Evolutionary conservation across 2,113 vertebrate species (phyloP).

Genomic region (Tachuris rubrigastra): DNA sequence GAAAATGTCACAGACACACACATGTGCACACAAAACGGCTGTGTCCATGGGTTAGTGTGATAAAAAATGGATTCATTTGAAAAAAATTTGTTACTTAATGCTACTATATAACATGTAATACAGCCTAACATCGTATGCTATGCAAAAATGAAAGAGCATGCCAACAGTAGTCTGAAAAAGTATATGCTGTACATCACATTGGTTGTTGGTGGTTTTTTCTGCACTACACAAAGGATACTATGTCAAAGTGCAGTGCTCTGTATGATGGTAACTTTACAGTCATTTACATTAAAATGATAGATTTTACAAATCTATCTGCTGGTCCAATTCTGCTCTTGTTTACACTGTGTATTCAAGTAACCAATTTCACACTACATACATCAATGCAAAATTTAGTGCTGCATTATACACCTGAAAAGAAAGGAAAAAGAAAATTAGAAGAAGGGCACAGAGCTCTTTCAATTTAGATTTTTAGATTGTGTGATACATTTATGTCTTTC

Average conservation of each 20-base stretch:
- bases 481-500: not conserved
- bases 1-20: not conserved
- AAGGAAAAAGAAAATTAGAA: not conserved
- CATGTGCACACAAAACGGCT: not conserved
- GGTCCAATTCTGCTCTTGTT: not conserved
- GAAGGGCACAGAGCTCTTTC: not conserved
- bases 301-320: not conserved
- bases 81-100: not conserved
- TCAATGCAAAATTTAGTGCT: not conserved
- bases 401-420: not conserved
- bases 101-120: not conserved
- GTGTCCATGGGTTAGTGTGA: not conserved
- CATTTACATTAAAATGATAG: not conserved
- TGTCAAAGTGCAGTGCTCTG: not conserved
- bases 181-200: not conserved
- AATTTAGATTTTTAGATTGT: not conserved
- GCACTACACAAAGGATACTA: not conserved
- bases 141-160: conserved; percentile 1
- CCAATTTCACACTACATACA: not conserved
- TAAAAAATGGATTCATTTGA: not conserved
- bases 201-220: not conserved
- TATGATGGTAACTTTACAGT: not conserved
- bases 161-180: not conserved
- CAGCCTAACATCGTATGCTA: not conserved
- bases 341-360: not conserved